A percentile compares a stretch with the other conserved stretches of the same genome.
These are phyloP conservation scores for Pollenia angustigena DNA, from an alignment of 2,888 invertebrate genomes.

Conservation along the genomic window DNA sequence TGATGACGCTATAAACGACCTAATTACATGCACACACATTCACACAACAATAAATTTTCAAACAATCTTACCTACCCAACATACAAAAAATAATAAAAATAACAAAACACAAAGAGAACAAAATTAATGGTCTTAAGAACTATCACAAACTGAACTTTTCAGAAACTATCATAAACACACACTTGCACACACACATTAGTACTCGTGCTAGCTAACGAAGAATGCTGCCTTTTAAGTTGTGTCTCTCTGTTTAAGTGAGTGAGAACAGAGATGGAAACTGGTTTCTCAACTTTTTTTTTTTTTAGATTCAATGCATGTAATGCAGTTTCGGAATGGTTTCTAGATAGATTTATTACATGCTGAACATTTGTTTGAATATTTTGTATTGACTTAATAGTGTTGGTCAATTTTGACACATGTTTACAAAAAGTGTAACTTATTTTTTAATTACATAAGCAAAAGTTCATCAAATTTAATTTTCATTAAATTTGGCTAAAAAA, in stretches of 20 bases:
- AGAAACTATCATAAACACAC: slow-evolving; percentile 30
- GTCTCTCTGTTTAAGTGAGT: background rate
- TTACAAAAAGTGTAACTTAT: too few relatives aligned
- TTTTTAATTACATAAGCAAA: too few relatives aligned
- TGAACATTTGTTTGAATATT: too few relatives aligned
- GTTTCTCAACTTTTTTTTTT: too few relatives aligned
- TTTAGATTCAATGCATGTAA: too few relatives aligned
- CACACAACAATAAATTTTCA: background rate
- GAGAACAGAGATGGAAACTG: too few relatives aligned
- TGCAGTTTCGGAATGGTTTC: too few relatives aligned
- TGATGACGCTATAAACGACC: slow-evolving; percentile 74
- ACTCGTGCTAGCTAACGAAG: slow-evolving; percentile 29
- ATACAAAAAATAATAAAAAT: slow-evolving; percentile 35
- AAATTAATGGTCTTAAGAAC: slow-evolving; percentile 63
- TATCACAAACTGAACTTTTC: slow-evolving; percentile 45
- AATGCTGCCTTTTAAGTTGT: slow-evolving; percentile 32
- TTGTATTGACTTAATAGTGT: too few relatives aligned
- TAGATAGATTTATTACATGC: too few relatives aligned
- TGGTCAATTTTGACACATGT: too few relatives aligned
- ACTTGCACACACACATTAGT: slow-evolving; percentile 35
- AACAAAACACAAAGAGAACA: slow-evolving; percentile 54
- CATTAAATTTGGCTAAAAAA: too few relatives aligned
- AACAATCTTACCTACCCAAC: slow-evolving; percentile 19
- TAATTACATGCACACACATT: slow-evolving; percentile 63
- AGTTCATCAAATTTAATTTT: too few relatives aligned